Conservation (phyloP, 2,888 invertebrate genomes). For the Dermolepida albohirtum region DNA sequence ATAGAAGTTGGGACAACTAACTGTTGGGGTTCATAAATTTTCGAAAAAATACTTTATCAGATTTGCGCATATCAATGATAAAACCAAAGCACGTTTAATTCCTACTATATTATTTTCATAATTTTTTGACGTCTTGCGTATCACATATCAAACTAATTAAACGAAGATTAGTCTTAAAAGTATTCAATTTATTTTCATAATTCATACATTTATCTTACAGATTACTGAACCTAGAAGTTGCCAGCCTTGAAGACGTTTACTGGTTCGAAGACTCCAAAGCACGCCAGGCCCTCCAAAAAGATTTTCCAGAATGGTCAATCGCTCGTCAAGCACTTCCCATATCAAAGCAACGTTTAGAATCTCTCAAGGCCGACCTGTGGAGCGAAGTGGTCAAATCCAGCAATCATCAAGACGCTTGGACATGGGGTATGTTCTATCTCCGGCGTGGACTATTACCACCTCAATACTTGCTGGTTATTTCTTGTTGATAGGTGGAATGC, state of each 20-base stretch:
- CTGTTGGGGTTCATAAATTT: no score
- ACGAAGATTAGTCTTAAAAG: no score
- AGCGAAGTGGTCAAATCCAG: slow-evolving; percentile 87
- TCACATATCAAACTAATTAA: no score
- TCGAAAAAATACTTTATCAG: no score
- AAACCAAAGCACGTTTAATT: no score
- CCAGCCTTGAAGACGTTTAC: slow-evolving; percentile 90
- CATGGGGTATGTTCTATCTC: slow-evolving; percentile 74
- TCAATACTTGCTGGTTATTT: background rate
- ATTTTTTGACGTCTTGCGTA: no score
- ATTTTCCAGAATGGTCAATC: slow-evolving; percentile 82
- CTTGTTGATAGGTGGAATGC: slow-evolving; percentile 78
- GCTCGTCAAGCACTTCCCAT: slow-evolving; percentile 86
- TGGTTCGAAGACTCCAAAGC: slow-evolving; percentile 88
- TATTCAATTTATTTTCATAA: no score
- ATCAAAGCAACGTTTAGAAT: slow-evolving; percentile 82
- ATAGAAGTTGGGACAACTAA: no score
- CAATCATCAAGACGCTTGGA: slow-evolving; percentile 90
- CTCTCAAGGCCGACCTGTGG: slow-evolving; percentile 86
- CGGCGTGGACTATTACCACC: background rate
- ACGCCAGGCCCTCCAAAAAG: slow-evolving; percentile 78
- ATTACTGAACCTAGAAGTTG: slow-evolving; percentile 82
- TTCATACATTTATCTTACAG: slow-evolving; percentile 60
- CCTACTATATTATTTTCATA: no score
- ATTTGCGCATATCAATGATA: no score